Evolutionary conservation across 2,113 vertebrate genomes (phyloP), one percentile per base, ranked within the genome.

Genomic region (Nothocercus nigrocapillus): DNA sequence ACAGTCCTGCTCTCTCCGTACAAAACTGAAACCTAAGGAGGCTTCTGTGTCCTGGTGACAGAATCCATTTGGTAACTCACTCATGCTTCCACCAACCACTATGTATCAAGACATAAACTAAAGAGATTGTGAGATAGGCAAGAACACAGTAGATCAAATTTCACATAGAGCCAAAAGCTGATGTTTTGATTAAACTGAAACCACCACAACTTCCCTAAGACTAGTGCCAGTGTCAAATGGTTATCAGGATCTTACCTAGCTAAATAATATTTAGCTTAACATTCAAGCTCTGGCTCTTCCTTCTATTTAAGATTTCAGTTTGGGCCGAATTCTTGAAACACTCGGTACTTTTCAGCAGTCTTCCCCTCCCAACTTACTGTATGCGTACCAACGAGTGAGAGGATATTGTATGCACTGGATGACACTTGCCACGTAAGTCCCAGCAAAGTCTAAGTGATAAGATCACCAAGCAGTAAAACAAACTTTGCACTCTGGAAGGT

Each of bases 1-100:
- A 97, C 96, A 96, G 96, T 91, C 81, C 97, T 87, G 96, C 93
- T 91, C 62, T 95, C 93, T 73, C 91, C 27, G 88, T 74, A 95
- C 76, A 92, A 84, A 95, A 96, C 95, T 98, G 98, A 98, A 98
- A 98, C 98, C 97, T 97, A 98, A 99, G 98, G 97, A 97, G 98
- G 93, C 96, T 97, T 89, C 97, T 96, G 94, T 98, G 98, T 98
- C 98, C 97, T 98, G 97, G 93, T 97, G 97, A 98, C 97, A 98
- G 93, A 95, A 97, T 97, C 96, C 90, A 83, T 93, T 91, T 86
- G 85, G 97, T 97, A 95, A 97, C 94, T 96, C 97, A 97, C 97
- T 76, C 87, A 82, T 79, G 40, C 94, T 85, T 93, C 82, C 40
- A 63, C 89, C 68, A 90, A 95, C 80, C 2, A 24, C 85, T 70